Evolutionary conservation across 2,797 vertebrate genomes (phyloP).

Genomic region (Crax fasciolata): DNA sequence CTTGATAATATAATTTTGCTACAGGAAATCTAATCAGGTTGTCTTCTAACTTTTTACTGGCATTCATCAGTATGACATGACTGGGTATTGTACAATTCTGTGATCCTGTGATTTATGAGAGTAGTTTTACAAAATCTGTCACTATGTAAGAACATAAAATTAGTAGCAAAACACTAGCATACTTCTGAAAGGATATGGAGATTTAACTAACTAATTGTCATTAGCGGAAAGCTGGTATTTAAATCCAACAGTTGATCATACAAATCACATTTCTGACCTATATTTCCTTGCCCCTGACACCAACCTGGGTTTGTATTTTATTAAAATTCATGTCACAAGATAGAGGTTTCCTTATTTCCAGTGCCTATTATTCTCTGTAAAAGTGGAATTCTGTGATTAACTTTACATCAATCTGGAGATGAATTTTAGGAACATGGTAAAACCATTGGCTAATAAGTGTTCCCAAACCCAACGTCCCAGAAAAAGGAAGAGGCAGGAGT

Average conservation of each 20-base stretch:
- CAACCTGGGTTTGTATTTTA: neutral
- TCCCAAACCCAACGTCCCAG: slow-evolving; percentile 7
- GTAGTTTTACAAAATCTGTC: neutral
- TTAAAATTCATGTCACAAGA: neutral
- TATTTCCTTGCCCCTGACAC: neutral
- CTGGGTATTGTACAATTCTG: neutral
- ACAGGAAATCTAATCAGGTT: slow-evolving; percentile 35
- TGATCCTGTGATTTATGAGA: slow-evolving; percentile 15
- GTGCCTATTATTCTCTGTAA: neutral
- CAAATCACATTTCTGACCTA: slow-evolving; percentile 8
- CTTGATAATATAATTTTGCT: slow-evolving; percentile 41
- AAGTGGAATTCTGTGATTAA: slow-evolving; percentile 8
- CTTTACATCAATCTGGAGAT: neutral
- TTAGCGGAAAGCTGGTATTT: neutral
- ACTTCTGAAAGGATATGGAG: slow-evolving; percentile 22
- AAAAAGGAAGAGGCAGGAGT: slow-evolving; percentile 5
- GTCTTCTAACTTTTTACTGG: neutral
- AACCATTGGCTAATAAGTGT: neutral
- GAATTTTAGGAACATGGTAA: slow-evolving; percentile 29
- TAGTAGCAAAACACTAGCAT: neutral
- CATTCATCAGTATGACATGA: neutral
- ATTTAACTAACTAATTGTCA: slow-evolving; percentile 10
- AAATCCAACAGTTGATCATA: neutral
- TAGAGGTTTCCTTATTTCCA: neutral
- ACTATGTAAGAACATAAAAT: neutral